Base-by-base conservation (phyloP, 2,888 invertebrate species). In the Caenorhabditis afra region DNA sequence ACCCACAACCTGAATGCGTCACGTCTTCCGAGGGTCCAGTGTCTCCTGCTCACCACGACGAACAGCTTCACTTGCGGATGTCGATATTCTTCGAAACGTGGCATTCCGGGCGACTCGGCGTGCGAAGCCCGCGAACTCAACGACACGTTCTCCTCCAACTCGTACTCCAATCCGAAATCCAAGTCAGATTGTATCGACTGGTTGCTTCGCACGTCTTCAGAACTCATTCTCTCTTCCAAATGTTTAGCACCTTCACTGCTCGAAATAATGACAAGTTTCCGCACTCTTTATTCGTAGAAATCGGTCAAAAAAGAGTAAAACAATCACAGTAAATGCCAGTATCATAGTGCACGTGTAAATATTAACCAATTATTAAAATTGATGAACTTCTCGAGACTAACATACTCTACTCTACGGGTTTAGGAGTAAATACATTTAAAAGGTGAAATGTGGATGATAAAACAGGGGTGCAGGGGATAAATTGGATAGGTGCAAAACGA, bases 261-360 rank as follows among this genome's bases (percentile, higher is more conserved):
- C 41, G 11, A 14, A 14, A 41, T 37, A 37, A 8, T 41, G 29
- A 29, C 29, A 29, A 41, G 3, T 41, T 41, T 58, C 23, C 23
- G 41, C 58, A 57, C 29, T 58, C 45, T 58, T 45, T 58, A n/a
- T n/a, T n/a, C n/a, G 55, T 49, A 52, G 68, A 52, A 68, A 35
- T 50, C 49, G 29, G 29, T 29, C 29, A 7, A 29, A 29, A 29
- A 29, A 29, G 23, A 57, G 45, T 67, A 67, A 75, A 75, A 75
- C 65, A 65, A 77, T 77, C 76, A 77, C 76, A 77, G 76, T 65
- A 77, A 77, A 76, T 77, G 68, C 70, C 76, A 29, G 66, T 55
- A 52, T 49, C 14, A 44, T 35, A 49, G 44, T 44, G 45, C 53
- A 70, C 70, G 70, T 61, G 52, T 61, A 61, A 59, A 61, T 70